Evolutionary conservation across 2,797 vertebrate species (phyloP).

Genomic region (Ambastaia sidthimunki): DNA sequence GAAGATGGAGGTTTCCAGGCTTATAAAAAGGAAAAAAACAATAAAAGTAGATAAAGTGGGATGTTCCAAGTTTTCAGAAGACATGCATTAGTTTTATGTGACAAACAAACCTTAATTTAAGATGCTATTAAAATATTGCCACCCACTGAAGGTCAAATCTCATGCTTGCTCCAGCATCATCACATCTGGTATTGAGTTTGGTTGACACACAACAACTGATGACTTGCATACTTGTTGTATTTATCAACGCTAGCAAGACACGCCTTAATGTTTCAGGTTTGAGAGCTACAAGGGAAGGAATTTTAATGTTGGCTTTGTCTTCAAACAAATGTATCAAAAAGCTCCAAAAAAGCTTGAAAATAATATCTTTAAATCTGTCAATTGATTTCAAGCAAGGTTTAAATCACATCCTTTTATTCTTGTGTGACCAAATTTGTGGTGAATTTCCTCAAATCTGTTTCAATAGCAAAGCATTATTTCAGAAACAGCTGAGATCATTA

Average conservation of each 20-base stretch:
- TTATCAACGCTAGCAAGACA: not conserved
- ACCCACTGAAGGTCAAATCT: not conserved
- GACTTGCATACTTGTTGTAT: not conserved
- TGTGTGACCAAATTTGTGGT: not conserved
- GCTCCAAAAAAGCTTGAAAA: too few species aligned
- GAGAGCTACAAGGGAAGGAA: too few species aligned
- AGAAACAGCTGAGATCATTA: slow-evolving; percentile 41
- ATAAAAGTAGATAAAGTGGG: too few species aligned
- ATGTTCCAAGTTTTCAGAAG: not conserved
- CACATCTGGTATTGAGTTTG: not conserved
- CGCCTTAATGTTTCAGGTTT: not conserved
- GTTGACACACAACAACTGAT: not conserved
- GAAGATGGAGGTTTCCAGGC: too few species aligned
- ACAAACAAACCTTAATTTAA: not conserved
- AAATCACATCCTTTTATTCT: not conserved
- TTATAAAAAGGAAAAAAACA: not conserved
- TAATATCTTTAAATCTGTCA: not conserved
- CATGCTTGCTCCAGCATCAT: not conserved
- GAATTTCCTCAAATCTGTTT: slow-evolving; percentile 16
- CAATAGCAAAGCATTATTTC: slow-evolving; percentile 27
- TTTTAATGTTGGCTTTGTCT: too few species aligned
- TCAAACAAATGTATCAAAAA: too few species aligned
- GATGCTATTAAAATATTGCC: not conserved
- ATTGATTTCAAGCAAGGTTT: not conserved
- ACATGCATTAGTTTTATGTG: not conserved